Conservation (phyloP, 2,888 invertebrate species). For the Alitta virens region DNA sequence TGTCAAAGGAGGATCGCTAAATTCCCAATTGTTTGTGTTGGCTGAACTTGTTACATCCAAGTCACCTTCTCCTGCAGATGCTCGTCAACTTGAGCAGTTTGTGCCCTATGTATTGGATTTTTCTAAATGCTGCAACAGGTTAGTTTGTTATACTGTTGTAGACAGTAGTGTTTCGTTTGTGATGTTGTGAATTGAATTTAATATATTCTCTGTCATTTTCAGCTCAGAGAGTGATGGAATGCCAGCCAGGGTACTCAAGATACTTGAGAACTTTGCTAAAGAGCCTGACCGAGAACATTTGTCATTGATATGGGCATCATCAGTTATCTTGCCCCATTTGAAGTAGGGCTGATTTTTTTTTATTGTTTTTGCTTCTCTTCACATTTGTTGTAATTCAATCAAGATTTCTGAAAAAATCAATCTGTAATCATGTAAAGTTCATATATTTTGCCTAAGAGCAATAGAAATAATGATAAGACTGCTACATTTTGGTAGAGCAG, state of each 20-base stretch:
- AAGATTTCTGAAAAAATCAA: too few species aligned
- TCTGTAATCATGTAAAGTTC: too few species aligned
- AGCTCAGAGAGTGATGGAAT: background rate
- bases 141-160: conserved; percentile 13
- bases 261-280: background rate
- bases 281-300: background rate
- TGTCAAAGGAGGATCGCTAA: conserved; percentile 23
- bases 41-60: conserved; percentile 69
- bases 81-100: background rate
- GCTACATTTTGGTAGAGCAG: too few species aligned
- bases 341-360: too few species aligned
- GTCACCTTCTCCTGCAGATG: conserved; percentile 62
- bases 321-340: background rate
- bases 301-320: background rate
- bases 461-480: too few species aligned
- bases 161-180: too few species aligned
- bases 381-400: too few species aligned
- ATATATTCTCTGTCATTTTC: background rate
- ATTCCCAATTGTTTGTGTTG: conserved; percentile 64
- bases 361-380: too few species aligned
- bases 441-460: too few species aligned
- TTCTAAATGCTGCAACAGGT: conserved; percentile 23
- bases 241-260: background rate
- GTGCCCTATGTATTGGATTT: conserved; percentile 65
- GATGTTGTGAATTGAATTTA: too few species aligned